Evolutionary conservation across 1,140 invertebrate species (phyloP), one percentile per base, ranked within the genome.

Genomic region (Drosophila mayri): DNA sequence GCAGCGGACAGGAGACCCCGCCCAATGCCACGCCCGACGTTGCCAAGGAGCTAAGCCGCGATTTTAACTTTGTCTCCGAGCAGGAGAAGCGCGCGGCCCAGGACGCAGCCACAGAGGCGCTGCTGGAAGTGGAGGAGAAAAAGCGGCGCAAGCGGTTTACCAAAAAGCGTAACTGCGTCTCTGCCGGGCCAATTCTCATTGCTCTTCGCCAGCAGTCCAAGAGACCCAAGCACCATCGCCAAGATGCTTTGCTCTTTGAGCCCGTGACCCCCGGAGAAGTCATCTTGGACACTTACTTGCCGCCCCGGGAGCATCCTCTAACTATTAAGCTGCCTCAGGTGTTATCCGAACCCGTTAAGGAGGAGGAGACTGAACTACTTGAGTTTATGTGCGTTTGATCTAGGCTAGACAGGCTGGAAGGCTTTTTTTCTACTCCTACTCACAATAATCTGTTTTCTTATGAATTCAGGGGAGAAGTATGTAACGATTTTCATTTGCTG

Each of bases 101-200:
- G 16, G 91, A 92, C 49, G 91, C 91, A 2, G 85, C 62, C 14
- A 77, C 79, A 0, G 84, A 90, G 28, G 85, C 80, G 0, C 67
- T 90, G 81, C 82, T 92, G 20, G 91, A 92, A 50, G 74, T 91
- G 52, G 91, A 92, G 79, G 91, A 92, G 57, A 92, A 92, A 55
- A 76, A 74, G 52, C 79, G 91, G 16, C 85, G 91, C 52, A 92
- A 92, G 57, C 76, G 86, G 9, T 83, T 92, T 20, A 92, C 91
- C 30, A 92, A 92, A 41, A 92, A 91, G 44, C 84, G 92, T 3
- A 91, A 90, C 54, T 92, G 90, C 40, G 79, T 90, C 55, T 92
- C 91, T 9, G 92, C 92, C n/a, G 92, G 91, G 20, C 91, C 92
- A 32, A 74, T 92, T 5, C 73, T 92, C 11, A 82, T 92, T 55